Evolutionary conservation across 2,888 invertebrate species (phyloP).

Genomic region (Sesia apiformis): DNA sequence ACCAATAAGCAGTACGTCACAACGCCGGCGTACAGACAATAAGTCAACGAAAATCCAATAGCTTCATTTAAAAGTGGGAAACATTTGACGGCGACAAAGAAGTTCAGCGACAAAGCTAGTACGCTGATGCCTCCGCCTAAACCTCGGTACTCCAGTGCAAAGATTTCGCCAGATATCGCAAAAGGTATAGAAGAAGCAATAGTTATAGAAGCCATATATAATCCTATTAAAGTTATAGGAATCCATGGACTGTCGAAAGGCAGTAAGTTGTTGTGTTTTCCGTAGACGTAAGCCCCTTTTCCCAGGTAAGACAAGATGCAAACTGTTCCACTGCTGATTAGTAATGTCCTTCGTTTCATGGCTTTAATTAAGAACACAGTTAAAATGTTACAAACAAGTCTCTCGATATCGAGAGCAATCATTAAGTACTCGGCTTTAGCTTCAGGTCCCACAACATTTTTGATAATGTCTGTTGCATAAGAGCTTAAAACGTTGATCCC

Average conservation of each 20-base stretch:
- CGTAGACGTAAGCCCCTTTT: conserved; percentile 60
- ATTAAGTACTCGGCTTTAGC: conserved; percentile 78
- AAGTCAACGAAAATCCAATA: conserved; percentile 74
- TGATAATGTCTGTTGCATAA: conserved; percentile 78
- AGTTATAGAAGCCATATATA: conserved; percentile 76
- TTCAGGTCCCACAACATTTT: conserved; percentile 72
- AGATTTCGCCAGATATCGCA: conserved; percentile 82
- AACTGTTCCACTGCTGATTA: conserved; percentile 74
- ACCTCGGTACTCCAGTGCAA: conserved; percentile 76
- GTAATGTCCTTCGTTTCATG: conserved; percentile 74
- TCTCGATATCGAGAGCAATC: conserved; percentile 76
- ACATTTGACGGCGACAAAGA: conserved; percentile 79
- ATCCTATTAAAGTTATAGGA: conserved; percentile 61
- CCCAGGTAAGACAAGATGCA: conserved; percentile 75
- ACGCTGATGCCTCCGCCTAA: conserved; percentile 79
- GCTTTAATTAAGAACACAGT: conserved; percentile 76
- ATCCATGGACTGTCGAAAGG: conserved; percentile 57
- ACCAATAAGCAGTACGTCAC: conserved; percentile 67
- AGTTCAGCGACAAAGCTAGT: conserved; percentile 76
- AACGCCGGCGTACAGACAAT: conserved; percentile 73
- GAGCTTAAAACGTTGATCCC: conserved; percentile 82
- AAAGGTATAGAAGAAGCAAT: conserved; percentile 78
- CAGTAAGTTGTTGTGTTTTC: conserved; percentile 33
- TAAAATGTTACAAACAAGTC: conserved; percentile 75
- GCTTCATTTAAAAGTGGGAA: conserved; percentile 71